Evolutionary conservation across 2,888 invertebrate species (phyloP).

Genomic region (Rhingia rostrata): DNA sequence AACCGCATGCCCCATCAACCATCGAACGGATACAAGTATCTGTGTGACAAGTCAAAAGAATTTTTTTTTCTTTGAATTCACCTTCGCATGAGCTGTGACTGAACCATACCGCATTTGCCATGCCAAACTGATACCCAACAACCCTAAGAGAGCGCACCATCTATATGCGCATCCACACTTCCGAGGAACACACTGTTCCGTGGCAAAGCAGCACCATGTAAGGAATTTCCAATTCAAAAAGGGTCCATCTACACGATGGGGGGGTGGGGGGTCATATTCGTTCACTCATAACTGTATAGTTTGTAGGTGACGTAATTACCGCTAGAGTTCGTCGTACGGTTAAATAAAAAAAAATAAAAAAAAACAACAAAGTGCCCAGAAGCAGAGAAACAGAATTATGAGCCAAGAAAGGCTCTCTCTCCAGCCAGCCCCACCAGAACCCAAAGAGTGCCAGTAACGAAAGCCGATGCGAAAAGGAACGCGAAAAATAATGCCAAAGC

Average conservation of each 20-base stretch:
- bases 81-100: conserved; percentile 34
- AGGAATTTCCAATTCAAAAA: conserved; percentile 69
- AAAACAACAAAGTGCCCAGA: conserved; percentile 30
- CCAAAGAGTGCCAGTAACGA: conserved; percentile 35
- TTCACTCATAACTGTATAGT: conserved; percentile 82
- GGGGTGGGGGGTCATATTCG: conserved; percentile 43
- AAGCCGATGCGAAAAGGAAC: conserved; percentile 47
- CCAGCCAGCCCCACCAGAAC: background rate
- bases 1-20: background rate
- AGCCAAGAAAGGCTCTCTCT: conserved; percentile 6
- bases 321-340: conserved; percentile 83
- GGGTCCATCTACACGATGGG: conserved; percentile 26
- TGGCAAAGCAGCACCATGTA: conserved; percentile 46
- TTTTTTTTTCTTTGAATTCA: conserved; percentile 14
- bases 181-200: conserved; percentile 7
- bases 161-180: conserved; percentile 25
- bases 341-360: conserved; percentile 79
- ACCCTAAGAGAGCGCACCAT: conserved; percentile 40
- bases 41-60: conserved; percentile 68
- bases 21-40: conserved; percentile 31
- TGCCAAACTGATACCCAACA: background rate
- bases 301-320: conserved; percentile 83
- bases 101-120: background rate
- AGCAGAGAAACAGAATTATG: conserved; percentile 42
- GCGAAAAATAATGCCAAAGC: conserved; percentile 46